phyloP scores from a whole-genome alignment of 2,797 vertebrate species.

The Poecilia picta region DNA sequence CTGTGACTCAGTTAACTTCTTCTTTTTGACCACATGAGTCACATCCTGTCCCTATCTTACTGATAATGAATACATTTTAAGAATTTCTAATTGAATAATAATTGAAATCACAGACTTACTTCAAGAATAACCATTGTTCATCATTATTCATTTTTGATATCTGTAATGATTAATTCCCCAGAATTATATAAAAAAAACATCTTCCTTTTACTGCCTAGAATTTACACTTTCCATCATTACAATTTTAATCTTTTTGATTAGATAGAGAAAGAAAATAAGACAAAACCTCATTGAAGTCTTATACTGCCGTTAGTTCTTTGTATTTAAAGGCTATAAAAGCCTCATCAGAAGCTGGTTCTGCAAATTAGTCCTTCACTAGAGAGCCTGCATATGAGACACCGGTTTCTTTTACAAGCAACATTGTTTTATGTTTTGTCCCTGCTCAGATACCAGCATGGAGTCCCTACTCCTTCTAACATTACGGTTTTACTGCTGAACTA shows the following conservation, averaged over 20 bases:
- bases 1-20: background rate
- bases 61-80: background rate
- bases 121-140: background rate
- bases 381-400: background rate
- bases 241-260: background rate
- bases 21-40: background rate
- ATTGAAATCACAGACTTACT: background rate
- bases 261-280: background rate
- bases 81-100: background rate
- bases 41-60: background rate
- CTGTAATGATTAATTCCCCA: too few species aligned
- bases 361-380: background rate
- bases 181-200: too few species aligned
- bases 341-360: background rate
- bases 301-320: background rate
- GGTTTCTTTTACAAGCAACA: background rate
- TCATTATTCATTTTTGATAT: background rate
- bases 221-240: background rate
- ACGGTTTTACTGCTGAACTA: background rate
- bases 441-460: background rate
- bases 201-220: too few species aligned
- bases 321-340: background rate
- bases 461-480: background rate
- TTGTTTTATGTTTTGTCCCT: too few species aligned
- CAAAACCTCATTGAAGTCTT: background rate